Evolutionary conservation across 2,888 invertebrate species (phyloP).

Genomic region (Dolichomitus sp.): DNA sequence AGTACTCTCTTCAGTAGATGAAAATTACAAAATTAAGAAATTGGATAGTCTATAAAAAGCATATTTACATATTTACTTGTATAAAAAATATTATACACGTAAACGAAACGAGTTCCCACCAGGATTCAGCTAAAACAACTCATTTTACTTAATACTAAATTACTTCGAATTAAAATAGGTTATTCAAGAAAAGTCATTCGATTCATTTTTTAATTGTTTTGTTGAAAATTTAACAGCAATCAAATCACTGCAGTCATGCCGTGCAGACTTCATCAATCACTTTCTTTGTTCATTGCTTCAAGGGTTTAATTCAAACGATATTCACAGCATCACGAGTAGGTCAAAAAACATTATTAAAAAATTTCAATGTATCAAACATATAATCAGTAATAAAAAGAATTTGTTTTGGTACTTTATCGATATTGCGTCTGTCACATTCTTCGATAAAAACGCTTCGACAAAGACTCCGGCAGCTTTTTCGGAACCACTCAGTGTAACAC

Average conservation of each 20-base stretch:
- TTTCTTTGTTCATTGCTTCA: neutral
- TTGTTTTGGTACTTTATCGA: neutral
- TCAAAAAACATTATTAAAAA: too few species aligned
- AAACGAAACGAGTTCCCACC: too few species aligned
- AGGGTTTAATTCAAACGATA: neutral
- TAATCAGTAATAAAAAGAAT: neutral
- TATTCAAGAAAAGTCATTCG: too few species aligned
- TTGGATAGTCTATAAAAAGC: neutral
- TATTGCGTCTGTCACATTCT: neutral
- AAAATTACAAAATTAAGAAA: neutral
- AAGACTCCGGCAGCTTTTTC: neutral
- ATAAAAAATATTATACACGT: too few species aligned
- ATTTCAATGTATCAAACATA: neutral
- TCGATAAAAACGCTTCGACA: neutral
- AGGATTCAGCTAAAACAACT: too few species aligned
- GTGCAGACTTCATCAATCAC: neutral
- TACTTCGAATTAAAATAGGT: too few species aligned
- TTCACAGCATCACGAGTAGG: too few species aligned
- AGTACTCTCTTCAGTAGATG: too few species aligned
- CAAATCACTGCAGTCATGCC: neutral
- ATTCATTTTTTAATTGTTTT: too few species aligned
- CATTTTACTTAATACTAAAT: too few species aligned
- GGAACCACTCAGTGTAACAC: neutral
- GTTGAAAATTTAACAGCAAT: neutral
- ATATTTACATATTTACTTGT: too few species aligned